These are phyloP conservation scores for Protula sp. DNA, from an alignment of 2,888 invertebrate genomes.

Conservation along the genomic window DNA sequence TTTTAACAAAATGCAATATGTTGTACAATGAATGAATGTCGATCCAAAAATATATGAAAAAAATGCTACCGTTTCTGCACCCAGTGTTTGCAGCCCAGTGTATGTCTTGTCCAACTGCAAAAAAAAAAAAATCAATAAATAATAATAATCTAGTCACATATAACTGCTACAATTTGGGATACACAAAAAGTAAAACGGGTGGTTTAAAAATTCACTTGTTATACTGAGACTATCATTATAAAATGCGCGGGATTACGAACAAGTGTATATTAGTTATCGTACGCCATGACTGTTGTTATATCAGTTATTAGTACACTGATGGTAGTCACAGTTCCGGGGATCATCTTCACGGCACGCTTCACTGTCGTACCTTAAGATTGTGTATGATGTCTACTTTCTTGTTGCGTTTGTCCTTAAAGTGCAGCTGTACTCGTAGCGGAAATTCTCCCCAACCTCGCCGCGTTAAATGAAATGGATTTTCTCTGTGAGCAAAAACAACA, in stretches of 20 bases:
- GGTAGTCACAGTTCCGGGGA: too few species aligned
- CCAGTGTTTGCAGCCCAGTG: conserved; percentile 77
- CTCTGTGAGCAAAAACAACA: too few species aligned
- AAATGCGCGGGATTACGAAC: too few species aligned
- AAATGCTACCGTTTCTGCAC: conserved; percentile 71
- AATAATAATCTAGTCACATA: background rate
- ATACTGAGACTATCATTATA: background rate
- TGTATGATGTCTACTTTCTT: conserved; percentile 74
- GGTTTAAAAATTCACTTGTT: background rate
- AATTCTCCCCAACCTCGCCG: conserved; percentile 91
- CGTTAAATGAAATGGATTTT: conserved; percentile 76
- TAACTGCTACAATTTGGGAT: too few species aligned
- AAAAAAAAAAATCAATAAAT: too few species aligned
- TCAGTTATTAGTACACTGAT: too few species aligned
- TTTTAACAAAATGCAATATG: too few species aligned
- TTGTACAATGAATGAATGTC: too few species aligned
- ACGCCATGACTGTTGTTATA: too few species aligned
- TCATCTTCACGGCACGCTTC: too few species aligned
- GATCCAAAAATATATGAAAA: too few species aligned
- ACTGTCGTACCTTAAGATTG: conserved; percentile 50
- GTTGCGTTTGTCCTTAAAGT: conserved; percentile 69
- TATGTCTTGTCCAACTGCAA: conserved; percentile 75
- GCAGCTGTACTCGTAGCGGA: conserved; percentile 73
- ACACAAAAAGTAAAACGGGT: background rate
- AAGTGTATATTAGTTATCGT: too few species aligned